Conservation (phyloP, 2,888 invertebrate genomes). For the Timema cristinae region DNA sequence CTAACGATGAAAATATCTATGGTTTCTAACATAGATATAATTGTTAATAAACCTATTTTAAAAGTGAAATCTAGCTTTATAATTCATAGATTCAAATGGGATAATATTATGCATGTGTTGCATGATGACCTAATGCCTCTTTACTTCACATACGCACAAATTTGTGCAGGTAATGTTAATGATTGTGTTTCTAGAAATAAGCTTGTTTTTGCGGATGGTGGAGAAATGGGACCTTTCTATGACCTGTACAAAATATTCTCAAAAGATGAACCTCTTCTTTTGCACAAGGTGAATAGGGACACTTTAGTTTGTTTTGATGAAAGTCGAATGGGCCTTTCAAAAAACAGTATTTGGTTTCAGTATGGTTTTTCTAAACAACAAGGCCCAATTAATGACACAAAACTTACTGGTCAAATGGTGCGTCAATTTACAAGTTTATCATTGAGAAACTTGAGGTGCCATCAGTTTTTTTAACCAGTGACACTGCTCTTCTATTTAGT, state of each 20-base stretch:
- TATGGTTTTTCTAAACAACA: conserved; percentile 49
- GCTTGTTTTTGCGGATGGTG: conserved; percentile 41
- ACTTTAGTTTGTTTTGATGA: conserved; percentile 43
- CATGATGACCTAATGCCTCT: conserved; percentile 51
- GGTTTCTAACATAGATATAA: conserved; percentile 15
- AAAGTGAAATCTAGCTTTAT: conserved; percentile 35
- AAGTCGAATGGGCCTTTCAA: conserved; percentile 43
- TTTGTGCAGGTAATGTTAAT: conserved; percentile 34
- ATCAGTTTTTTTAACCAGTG: not conserved
- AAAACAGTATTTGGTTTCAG: conserved; percentile 47
- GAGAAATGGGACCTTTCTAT: conserved; percentile 37
- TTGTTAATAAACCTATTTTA: not conserved
- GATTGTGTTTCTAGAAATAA: conserved; percentile 33
- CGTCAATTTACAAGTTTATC: conserved; percentile 36
- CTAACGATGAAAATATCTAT: conserved; percentile 40
- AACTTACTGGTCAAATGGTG: conserved; percentile 34
- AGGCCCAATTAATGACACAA: conserved; percentile 39
- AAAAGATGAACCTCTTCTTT: conserved; percentile 33
- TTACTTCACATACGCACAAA: conserved; percentile 40
- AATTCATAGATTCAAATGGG: conserved; percentile 47
- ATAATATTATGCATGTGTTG: conserved; percentile 52
- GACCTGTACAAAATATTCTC: conserved; percentile 43
- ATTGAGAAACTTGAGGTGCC: conserved; percentile 29
- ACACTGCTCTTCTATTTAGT: conserved; percentile 30
- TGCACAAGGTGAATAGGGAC: conserved; percentile 31